Evolutionary conservation across 2,797 vertebrate species (phyloP), one percentile per base, ranked within the genome.

Genomic region (Neopelma chrysocephalum): DNA sequence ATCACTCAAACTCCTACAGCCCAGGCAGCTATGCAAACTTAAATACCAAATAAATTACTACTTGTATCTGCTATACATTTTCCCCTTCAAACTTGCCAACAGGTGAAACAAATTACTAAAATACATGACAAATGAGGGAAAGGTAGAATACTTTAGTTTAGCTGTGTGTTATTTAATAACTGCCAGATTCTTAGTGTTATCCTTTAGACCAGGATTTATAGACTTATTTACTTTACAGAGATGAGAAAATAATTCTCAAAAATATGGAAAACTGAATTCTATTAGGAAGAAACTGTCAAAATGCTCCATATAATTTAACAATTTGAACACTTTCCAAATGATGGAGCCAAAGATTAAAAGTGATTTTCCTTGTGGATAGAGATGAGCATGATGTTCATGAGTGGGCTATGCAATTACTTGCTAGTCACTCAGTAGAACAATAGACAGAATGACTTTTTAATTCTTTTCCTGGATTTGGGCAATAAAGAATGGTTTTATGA

Each of bases 171-270:
- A 38, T 83, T 90, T 65, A 91, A 68, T 61, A 90, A 76, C 56
- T 82, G 73, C 40, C 58, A 89, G 36, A 69, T 89, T 94, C 54
- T 82, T 53, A 47, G 22, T 83, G 65, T 71, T 81, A 79, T 48
- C 20, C 58, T 89, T 94, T 66, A 92, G 71, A 85, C 48, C 31
- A 75, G 56, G 88, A 77, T 81, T 86, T 86, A 87, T 43, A 47
- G 77, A 62, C 84, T 66, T 42, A 77, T 89, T 89, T 90, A 56
- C 64, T 82, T 90, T 69, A 92, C 48, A 78, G 53, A 84, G 75
- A 64, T 48, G 57, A 93, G 54, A 91, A 95, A 88, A 84, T 80
- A 93, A 77, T 71, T 89, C 78, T 92, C 48, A 87, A 69, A 94
- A 89, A 91, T 36, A 89, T 16, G 57, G 56, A 85, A 96, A 89